phyloP scores from a whole-genome alignment of 2,113 vertebrate species.

The Panurus biarmicus region DNA sequence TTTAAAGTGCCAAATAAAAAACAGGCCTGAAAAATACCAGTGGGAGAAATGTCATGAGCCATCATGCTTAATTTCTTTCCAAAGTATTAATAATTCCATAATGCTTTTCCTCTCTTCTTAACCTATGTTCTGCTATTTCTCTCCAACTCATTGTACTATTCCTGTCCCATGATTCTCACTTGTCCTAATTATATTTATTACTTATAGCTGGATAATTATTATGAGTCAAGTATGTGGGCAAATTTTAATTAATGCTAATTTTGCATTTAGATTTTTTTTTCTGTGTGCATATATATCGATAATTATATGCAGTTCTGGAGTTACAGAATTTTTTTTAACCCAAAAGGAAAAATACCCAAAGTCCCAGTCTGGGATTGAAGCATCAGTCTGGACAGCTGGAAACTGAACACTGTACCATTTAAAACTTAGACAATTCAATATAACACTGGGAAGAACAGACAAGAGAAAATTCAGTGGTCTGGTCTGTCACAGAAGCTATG shows the following conservation, averaged over 20 bases:
- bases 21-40: not conserved
- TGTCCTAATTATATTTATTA: slow-evolving; percentile 45
- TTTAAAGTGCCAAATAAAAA: not conserved
- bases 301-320: not conserved
- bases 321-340: not conserved
- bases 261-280: slow-evolving; percentile 15
- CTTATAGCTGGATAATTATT: slow-evolving; percentile 36
- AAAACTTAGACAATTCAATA: not conserved
- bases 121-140: not conserved
- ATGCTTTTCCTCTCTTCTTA: not conserved
- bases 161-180: not conserved
- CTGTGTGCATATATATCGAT: not conserved
- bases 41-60: not conserved
- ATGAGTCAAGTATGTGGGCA: slow-evolving; percentile 24
- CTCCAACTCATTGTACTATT: slow-evolving; percentile 3
- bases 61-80: not conserved
- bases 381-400: not conserved
- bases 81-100: not conserved
- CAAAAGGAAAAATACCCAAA: not conserved
- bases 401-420: not conserved
- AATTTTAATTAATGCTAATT: slow-evolving; percentile 47
- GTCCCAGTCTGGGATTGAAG: not conserved
- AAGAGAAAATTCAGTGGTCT: not conserved
- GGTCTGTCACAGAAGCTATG: not conserved
- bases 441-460: not conserved